These are phyloP conservation scores for Bubo scandiacus DNA, from an alignment of 2,113 vertebrate genomes.

Conservation along the genomic window DNA sequence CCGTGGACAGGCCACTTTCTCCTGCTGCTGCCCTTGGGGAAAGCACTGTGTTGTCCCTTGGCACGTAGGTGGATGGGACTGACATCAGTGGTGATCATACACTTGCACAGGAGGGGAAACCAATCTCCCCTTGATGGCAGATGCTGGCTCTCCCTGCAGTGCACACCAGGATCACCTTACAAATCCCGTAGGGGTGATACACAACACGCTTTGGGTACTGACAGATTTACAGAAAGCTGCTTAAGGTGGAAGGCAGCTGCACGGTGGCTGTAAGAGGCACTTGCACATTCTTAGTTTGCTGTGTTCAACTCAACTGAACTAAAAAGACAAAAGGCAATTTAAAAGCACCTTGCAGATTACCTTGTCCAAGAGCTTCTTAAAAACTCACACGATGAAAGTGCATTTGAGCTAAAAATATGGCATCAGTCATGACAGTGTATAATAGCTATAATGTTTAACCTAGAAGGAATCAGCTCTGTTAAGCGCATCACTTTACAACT, in stretches of 20 bases:
- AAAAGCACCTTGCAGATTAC: neutral
- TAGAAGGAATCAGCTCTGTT: neutral
- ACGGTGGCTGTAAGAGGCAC: neutral
- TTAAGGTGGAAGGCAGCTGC: conserved; percentile 5
- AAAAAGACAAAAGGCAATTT: neutral
- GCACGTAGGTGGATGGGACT: neutral
- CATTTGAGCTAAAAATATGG: neutral
- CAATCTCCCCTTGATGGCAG: neutral
- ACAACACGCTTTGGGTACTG: neutral
- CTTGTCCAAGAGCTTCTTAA: conserved; percentile 4
- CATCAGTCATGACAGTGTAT: neutral
- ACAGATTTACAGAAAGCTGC: conserved; percentile 21
- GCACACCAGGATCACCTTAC: neutral
- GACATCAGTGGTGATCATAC: neutral
- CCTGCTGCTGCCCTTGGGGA: neutral
- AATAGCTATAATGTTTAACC: neutral
- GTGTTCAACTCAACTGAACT: neutral
- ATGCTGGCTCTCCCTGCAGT: accelerated
- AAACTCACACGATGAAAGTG: neutral
- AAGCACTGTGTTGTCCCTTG: neutral
- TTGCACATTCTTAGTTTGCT: neutral
- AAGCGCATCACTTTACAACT: neutral
- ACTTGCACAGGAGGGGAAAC: neutral
- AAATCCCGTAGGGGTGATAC: neutral
- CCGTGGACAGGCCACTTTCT: neutral